Evolutionary conservation across 2,113 vertebrate genomes (phyloP), one percentile per base, ranked within the genome.

Genomic region (Oncorhynchus gorbuscha): DNA sequence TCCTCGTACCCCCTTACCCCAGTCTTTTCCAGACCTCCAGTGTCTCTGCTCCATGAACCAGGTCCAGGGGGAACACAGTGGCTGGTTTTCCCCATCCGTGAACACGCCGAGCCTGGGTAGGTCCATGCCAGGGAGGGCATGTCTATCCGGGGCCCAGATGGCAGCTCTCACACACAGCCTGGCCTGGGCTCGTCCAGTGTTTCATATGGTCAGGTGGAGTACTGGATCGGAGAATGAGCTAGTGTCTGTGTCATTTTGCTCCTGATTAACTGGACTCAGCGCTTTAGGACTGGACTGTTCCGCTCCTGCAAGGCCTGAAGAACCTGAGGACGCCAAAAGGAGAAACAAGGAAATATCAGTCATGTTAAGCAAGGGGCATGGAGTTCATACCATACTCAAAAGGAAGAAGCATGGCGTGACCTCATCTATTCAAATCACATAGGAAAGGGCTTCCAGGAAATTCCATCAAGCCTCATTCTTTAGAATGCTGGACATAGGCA

Each of bases 231-330:
- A 58, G 49, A 35, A 20, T 7, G 3, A 68, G 28, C 18, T n/a
- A 71, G 71, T 26, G 45, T 20, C 48, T 48, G 55, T 9, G 30
- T n/a, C 20, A 14, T 28, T 49, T 45, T 45, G 48, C 65, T n/a
- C 66, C 75, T 18, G 35, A 67, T 61, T 1, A 11, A 4, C 51
- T 76, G 51, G 61, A 80, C 30, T 95, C 92, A 99, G 88, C 74
- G 95, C 79, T 94, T 94, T 80, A 94, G 94, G 8, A 93, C 93
- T 1, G 94, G 97, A 85, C 96, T 97, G 81, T 94, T 93, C 82
- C 89, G 93, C 75, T 97, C 96, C 90, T 79, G 86, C 5, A 99
- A 79, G 7, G 94, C 90, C 80, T 95, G 91, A 81, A 98, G 92
- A 64, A 98, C 94, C 97, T 98, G 81, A 26, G 78, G 58, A 73